Base-by-base conservation (phyloP, 2,797 vertebrate species). In the Falco biarmicus region DNA sequence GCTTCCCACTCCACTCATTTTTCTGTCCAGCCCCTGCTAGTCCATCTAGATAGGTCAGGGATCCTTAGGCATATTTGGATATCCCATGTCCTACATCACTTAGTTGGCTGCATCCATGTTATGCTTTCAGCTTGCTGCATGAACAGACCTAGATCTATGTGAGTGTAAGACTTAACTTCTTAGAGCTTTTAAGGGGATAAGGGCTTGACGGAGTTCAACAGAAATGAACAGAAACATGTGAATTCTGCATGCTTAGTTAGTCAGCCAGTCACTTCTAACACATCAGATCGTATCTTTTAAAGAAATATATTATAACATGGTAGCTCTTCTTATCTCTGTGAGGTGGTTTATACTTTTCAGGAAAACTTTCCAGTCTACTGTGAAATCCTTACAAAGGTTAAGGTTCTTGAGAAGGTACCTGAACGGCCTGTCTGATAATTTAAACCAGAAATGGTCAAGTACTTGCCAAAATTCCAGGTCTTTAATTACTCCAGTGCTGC, bases 371-470 rank as follows among this genome's bases (percentile, higher is more conserved):
- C 97, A 98, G 37, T 98, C 91, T 65, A 97, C 95, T 63, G 60
- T 87, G 54, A 96, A 93, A 15, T 93, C 85, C 17, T 94, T 94
- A 73, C 79, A 96, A 84, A 98, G 47, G 22, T 93, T 92, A 26
- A 98, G 84, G 61, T 96, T 97, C 75, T 96, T 95, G 75, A 98
- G 84, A 77, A 98, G 92, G 17, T 97, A 96, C 43, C 83, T 97
- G 81, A 98, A 98, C 70, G 98, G 96, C 32, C 69, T 96, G 17
- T 98, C 97, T 16, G 97, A 96, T 24, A 98, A 97, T 26, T 95
- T 95, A 84, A 97, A 89, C 43, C 97, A 98, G 92, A 98, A 98
- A 59, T 96, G 91, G 88, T 97, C 97, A 77, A 98, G 92, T 9
- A 98, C 97, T 63, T 95, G 87, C 11, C 8, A 56, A 79, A 98